phyloP scores from a whole-genome alignment of 2,113 vertebrate genomes.

The Ia io region DNA sequence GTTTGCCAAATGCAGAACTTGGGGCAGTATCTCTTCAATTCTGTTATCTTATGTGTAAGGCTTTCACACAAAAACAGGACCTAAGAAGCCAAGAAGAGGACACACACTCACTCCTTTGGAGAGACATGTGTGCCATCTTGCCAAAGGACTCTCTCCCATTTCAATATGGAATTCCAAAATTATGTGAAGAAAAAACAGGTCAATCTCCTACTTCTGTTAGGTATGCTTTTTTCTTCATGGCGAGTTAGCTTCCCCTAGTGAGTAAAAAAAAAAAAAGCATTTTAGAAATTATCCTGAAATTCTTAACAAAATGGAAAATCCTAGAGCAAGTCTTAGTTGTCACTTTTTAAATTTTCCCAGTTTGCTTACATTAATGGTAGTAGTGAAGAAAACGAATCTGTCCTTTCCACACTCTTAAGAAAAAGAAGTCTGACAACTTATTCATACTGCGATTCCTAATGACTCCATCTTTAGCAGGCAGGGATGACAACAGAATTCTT shows the following conservation, averaged over 20 bases:
- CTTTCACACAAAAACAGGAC: background rate
- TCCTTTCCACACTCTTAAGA: background rate
- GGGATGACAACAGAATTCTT: background rate
- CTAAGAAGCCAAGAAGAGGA: background rate
- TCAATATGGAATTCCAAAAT: background rate
- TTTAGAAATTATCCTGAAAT: background rate
- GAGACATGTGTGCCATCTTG: background rate
- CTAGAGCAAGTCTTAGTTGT: background rate
- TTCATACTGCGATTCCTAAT: background rate
- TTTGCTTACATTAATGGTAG: background rate
- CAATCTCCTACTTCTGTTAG: background rate
- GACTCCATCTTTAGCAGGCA: background rate
- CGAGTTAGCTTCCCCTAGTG: background rate
- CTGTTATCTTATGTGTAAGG: background rate
- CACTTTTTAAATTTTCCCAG: background rate
- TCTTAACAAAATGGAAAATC: constrained; percentile 11
- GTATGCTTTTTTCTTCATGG: background rate
- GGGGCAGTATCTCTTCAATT: background rate
- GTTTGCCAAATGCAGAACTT: background rate
- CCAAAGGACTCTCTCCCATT: background rate
- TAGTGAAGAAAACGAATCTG: background rate
- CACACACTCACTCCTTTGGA: background rate
- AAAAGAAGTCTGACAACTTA: background rate
- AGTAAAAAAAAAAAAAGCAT: background rate
- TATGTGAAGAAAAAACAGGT: background rate